A percentile compares a stretch with the other conserved stretches of the same genome.
These are phyloP conservation scores for Oreochromis grahami DNA, from an alignment of 2,797 vertebrate species.

Conservation along the genomic window DNA sequence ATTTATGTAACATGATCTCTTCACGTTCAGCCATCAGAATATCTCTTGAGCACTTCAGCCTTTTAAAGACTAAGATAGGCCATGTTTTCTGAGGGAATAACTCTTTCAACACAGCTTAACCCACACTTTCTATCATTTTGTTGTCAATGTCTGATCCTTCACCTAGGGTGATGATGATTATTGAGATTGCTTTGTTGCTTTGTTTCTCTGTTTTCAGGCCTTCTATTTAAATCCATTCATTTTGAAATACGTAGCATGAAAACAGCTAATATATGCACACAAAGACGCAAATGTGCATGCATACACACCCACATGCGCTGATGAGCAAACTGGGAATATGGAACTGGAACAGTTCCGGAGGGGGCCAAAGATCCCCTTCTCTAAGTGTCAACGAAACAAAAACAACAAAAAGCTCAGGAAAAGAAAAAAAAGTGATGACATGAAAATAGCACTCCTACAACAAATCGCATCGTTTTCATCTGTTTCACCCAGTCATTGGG, in stretches of 20 bases:
- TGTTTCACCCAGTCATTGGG: slow-evolving; percentile 18
- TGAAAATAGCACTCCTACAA: slow-evolving; percentile 36
- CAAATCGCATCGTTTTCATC: slow-evolving; percentile 34
- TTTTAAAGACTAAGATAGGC: background rate
- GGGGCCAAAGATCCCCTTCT: slow-evolving; percentile 42
- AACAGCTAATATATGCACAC: background rate
- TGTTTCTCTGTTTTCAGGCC: background rate
- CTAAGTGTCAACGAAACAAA: slow-evolving; percentile 47
- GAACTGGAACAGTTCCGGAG: slow-evolving; percentile 56
- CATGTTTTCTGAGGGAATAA: background rate
- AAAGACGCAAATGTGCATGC: background rate
- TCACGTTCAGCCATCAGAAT: background rate
- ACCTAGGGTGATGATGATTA: background rate
- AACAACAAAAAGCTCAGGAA: slow-evolving; percentile 29
- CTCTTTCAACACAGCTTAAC: background rate
- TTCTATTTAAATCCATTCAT: background rate
- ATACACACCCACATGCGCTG: background rate
- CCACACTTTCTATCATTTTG: background rate
- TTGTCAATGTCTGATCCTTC: background rate
- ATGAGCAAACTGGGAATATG: slow-evolving; percentile 25
- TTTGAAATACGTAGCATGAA: background rate
- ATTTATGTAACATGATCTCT: background rate
- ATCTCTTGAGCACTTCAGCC: background rate
- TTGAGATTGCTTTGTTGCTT: background rate
- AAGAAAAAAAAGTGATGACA: slow-evolving; percentile 21